A percentile compares a stretch with the other conserved stretches of the same genome.
Conservation (phyloP, 2,888 invertebrate species). For the Stenodema calcarata region DNA sequence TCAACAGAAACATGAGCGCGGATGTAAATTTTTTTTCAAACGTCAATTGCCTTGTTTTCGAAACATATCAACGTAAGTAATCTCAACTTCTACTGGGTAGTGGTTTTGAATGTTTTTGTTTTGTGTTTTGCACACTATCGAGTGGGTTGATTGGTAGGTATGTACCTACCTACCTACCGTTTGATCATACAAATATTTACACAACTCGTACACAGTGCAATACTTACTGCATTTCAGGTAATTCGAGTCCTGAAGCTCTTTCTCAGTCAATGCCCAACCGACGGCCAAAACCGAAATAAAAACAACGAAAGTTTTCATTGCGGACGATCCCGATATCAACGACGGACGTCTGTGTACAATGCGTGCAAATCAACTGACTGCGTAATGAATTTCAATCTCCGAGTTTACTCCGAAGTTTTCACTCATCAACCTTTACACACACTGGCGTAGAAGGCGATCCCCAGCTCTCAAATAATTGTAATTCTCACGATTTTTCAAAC, state of each 20-base stretch:
- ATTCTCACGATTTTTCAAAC: background rate
- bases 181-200: too few species aligned
- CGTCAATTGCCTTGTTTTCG: too few species aligned
- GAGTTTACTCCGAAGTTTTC: background rate
- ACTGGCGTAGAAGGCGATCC: constrained; percentile 83
- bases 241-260: constrained; percentile 13
- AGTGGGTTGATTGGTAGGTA: too few species aligned
- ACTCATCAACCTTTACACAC: constrained; percentile 80
- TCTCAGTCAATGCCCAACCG: constrained; percentile 10
- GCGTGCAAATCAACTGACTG: background rate
- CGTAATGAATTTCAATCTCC: background rate
- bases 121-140: too few species aligned
- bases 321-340: background rate
- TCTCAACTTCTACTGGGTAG: too few species aligned
- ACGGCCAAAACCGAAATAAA: constrained; percentile 1
- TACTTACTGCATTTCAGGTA: constrained; percentile 33
- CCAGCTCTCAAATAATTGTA: background rate
- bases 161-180: too few species aligned
- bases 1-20: too few species aligned
- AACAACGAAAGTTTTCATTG: constrained; percentile 17
- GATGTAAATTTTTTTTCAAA: too few species aligned
- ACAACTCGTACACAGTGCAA: too few species aligned
- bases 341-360: background rate
- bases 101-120: too few species aligned
- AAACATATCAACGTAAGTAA: too few species aligned